These are phyloP conservation scores for Chelon auratus DNA, from an alignment of 2,797 vertebrate species.

Conservation along the genomic window DNA sequence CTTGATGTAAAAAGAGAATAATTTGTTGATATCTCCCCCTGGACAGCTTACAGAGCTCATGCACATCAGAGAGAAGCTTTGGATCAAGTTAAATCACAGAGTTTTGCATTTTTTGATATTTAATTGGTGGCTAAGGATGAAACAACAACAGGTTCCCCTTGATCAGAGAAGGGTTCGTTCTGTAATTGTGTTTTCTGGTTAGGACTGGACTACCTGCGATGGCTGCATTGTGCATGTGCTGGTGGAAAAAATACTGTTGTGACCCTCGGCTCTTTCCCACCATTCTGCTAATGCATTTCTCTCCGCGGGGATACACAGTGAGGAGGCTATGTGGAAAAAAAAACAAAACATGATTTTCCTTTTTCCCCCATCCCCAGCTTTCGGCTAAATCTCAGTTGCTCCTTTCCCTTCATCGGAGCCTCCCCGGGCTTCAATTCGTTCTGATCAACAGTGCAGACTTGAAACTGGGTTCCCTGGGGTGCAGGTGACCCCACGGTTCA, in stretches of 20 bases:
- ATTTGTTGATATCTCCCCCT: slow-evolving; percentile 32
- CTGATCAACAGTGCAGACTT: slow-evolving; percentile 53
- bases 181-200: slow-evolving; percentile 16
- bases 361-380: slow-evolving; percentile 30
- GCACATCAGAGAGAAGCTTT: slow-evolving; percentile 28
- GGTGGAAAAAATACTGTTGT: slow-evolving; percentile 36
- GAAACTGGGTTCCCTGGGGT: slow-evolving; percentile 52
- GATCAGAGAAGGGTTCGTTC: slow-evolving; percentile 20
- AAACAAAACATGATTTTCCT: slow-evolving; percentile 37
- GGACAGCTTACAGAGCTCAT: slow-evolving; percentile 8
- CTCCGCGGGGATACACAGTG: slow-evolving; percentile 55
- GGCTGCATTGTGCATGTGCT: slow-evolving; percentile 35
- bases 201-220: slow-evolving; percentile 34
- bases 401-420: slow-evolving; percentile 49
- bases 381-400: slow-evolving; percentile 29
- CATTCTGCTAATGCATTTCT: slow-evolving; percentile 68
- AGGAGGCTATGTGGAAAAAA: slow-evolving; percentile 38
- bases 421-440: slow-evolving; percentile 42
- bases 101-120: slow-evolving; percentile 37
- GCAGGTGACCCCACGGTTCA: slow-evolving; percentile 69
- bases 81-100: slow-evolving; percentile 36
- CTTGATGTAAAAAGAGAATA: slow-evolving; percentile 47
- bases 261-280: slow-evolving; percentile 50
- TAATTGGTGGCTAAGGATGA: slow-evolving; percentile 28
- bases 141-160: slow-evolving; percentile 47